Evolutionary conservation across 30 jellyfish, hydroid and myxozoan genomes (phyloP).

Genomic region (Cassiopea xamachana): DNA sequence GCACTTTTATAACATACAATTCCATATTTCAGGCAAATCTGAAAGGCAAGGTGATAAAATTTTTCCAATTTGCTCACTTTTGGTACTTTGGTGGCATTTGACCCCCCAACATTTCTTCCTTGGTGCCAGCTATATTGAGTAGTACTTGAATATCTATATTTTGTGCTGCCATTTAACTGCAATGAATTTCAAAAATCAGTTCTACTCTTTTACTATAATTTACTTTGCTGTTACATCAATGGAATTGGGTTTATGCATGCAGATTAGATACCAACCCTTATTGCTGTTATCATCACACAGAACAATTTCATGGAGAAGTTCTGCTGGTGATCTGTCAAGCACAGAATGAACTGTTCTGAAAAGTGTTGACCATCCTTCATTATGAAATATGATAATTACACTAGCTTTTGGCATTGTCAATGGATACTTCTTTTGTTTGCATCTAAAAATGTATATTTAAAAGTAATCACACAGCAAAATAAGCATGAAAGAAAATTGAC

Average conservation of each 20-base stretch:
- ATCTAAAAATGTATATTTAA: slow-evolving; percentile 43
- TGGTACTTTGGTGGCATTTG: no score
- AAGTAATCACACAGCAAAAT: neutral
- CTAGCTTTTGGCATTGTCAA: slow-evolving; percentile 88
- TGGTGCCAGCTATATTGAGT: no score
- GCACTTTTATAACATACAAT: no score
- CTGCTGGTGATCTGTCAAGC: slow-evolving; percentile 94
- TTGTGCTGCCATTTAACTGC: no score
- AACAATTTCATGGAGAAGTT: slow-evolving; percentile 90
- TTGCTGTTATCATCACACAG: slow-evolving; percentile 94
- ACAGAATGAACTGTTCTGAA: slow-evolving; percentile 96
- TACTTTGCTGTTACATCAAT: no score
- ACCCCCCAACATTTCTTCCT: no score
- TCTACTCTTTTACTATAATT: no score
- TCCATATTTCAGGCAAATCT: no score
- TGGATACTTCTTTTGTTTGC: slow-evolving; percentile 79
- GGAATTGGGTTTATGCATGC: neutral
- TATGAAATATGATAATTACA: slow-evolving; percentile 93
- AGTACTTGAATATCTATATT: no score
- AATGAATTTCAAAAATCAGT: no score
- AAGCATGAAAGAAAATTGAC: neutral
- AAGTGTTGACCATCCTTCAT: slow-evolving; percentile 99
- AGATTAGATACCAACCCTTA: slow-evolving; percentile 74
- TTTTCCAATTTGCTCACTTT: no score
- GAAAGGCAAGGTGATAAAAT: no score